These are phyloP conservation scores for Petrolisthes cinctipes DNA, from an alignment of 2,888 invertebrate genomes.

Conservation along the genomic window DNA sequence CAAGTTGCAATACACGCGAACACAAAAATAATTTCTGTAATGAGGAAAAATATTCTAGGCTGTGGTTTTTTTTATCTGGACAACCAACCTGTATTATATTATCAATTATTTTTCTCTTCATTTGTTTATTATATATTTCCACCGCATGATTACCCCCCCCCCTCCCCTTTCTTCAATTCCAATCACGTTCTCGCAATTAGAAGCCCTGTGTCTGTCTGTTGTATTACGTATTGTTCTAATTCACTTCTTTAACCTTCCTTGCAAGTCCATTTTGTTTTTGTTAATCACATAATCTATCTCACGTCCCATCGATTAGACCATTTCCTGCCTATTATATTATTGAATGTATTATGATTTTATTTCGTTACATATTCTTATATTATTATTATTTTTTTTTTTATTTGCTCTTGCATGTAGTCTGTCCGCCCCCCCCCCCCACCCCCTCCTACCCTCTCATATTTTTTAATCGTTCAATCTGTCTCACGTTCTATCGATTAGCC, in stretches of 20 bases:
- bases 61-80: too few species aligned
- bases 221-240: neutral
- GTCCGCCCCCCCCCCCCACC: neutral
- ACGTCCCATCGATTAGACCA: neutral
- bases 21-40: too few species aligned
- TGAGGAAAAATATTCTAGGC: too few species aligned
- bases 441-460: neutral
- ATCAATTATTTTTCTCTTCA: neutral
- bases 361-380: too few species aligned
- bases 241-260: neutral
- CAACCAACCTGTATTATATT: neutral
- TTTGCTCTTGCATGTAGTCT: neutral
- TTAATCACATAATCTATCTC: neutral
- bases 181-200: neutral
- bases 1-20: too few species aligned
- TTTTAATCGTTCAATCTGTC: too few species aligned
- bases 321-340: neutral
- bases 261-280: neutral
- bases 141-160: neutral
- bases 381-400: neutral
- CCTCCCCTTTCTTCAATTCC: neutral
- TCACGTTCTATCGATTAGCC: too few species aligned
- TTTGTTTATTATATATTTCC: neutral
- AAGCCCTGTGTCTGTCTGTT: neutral
- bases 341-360: too few species aligned